Conservation (phyloP, 2,888 invertebrate genomes). For the Drosophila aldrichi region DNA sequence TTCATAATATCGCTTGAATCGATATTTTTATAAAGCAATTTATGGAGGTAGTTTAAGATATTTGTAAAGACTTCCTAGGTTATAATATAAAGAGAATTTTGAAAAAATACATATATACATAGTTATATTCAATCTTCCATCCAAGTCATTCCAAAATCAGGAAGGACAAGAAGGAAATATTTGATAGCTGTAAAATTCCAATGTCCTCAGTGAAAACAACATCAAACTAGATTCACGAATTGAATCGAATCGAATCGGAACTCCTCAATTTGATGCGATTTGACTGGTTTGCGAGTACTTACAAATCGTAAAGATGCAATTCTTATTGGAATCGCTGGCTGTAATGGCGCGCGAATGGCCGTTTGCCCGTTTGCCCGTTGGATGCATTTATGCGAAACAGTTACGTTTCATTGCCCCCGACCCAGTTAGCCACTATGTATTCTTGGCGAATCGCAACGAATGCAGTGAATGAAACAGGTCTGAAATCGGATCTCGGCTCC, state of each 20-base stretch:
- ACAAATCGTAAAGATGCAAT: constrained; percentile 3
- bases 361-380: constrained; percentile 16
- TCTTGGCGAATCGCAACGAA: constrained; percentile 42
- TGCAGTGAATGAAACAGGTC: constrained; percentile 52
- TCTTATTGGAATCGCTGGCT: constrained; percentile 12
- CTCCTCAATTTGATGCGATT: background rate
- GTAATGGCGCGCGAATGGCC: constrained; percentile 20
- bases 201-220: background rate
- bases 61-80: background rate
- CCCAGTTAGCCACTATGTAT: constrained; percentile 78
- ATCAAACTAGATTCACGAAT: background rate
- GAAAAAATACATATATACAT: no score
- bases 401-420: constrained; percentile 82
- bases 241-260: background rate
- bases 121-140: no score
- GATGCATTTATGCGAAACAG: constrained; percentile 78
- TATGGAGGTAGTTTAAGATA: no score
- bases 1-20: background rate
- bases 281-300: background rate
- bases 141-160: background rate
- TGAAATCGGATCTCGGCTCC: constrained; percentile 36
- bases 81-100: no score
- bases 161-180: no score
- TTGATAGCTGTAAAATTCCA: background rate
- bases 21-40: background rate